These are phyloP conservation scores for Lacerta agilis DNA, from an alignment of 2,797 vertebrate species.

Conservation along the genomic window DNA sequence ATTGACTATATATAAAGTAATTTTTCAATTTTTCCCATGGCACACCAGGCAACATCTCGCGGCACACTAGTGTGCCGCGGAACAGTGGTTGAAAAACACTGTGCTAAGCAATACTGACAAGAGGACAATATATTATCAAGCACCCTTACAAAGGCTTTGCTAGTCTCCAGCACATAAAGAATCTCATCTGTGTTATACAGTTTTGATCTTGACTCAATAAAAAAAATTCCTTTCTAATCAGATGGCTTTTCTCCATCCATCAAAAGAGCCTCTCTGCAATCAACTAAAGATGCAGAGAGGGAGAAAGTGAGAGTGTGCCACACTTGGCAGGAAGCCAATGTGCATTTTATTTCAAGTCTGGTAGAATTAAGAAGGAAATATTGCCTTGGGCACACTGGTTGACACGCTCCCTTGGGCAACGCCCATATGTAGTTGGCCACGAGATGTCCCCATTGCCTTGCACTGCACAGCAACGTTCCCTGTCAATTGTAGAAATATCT, in stretches of 20 bases:
- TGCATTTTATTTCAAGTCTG: constrained; percentile 41
- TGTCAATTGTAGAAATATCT: constrained; percentile 35
- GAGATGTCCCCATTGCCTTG: constrained; percentile 46
- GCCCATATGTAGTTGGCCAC: constrained; percentile 31
- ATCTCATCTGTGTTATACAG: constrained; percentile 50
- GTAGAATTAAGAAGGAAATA: constrained; percentile 23
- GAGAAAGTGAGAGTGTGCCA: constrained; percentile 40
- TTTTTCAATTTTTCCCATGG: no score
- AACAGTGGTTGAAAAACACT: no score
- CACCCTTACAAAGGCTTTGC: constrained; percentile 55
- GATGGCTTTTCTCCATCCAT: constrained; percentile 64
- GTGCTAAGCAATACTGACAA: constrained; percentile 48
- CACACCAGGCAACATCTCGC: no score
- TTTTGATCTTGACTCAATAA: constrained; percentile 66
- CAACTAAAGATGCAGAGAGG: constrained; percentile 59
- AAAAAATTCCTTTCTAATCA: constrained; percentile 60
- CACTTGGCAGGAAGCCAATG: constrained; percentile 55
- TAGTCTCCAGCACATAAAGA: constrained; percentile 67
- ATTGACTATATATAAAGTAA: no score
- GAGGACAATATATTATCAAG: constrained; percentile 24
- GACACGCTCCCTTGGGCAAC: not conserved
- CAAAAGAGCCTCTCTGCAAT: constrained; percentile 68
- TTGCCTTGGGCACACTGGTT: not conserved
- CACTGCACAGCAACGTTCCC: constrained; percentile 37
- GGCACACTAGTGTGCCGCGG: no score